phyloP scores from a whole-genome alignment of 2,113 vertebrate genomes.

The Motacilla tschutschensis region DNA sequence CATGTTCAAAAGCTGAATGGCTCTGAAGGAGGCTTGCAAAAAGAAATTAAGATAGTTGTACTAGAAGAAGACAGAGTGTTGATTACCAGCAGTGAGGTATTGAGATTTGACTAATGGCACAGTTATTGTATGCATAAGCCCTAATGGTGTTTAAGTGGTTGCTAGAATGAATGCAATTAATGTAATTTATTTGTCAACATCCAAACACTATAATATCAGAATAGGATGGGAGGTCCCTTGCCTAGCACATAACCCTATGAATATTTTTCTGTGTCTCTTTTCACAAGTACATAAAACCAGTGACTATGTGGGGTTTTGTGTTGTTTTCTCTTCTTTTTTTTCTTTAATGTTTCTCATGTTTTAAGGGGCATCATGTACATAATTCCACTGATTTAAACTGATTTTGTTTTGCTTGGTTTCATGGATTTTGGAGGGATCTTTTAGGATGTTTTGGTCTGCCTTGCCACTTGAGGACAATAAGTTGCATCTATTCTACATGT shows the following conservation, averaged over 20 bases:
- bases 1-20: neutral
- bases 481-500: neutral
- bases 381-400: neutral
- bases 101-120: conserved; percentile 48
- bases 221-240: conserved; percentile 19
- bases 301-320: accelerated
- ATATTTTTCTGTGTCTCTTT: neutral
- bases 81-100: conserved; percentile 37
- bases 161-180: conserved; percentile 56
- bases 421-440: neutral
- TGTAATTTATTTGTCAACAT: conserved; percentile 51
- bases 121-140: conserved; percentile 50
- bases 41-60: conserved; percentile 29
- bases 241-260: neutral
- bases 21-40: neutral
- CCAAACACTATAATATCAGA: conserved; percentile 27
- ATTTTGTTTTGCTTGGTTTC: neutral
- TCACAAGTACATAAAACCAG: neutral
- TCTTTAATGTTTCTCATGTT: neutral
- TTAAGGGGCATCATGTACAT: neutral
- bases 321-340: neutral
- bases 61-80: conserved; percentile 5
- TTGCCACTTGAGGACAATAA: neutral
- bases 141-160: conserved; percentile 56
- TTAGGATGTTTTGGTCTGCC: neutral